phyloP scores from a whole-genome alignment of 2,797 vertebrate genomes.

The Acrocephalus scirpaceus region DNA sequence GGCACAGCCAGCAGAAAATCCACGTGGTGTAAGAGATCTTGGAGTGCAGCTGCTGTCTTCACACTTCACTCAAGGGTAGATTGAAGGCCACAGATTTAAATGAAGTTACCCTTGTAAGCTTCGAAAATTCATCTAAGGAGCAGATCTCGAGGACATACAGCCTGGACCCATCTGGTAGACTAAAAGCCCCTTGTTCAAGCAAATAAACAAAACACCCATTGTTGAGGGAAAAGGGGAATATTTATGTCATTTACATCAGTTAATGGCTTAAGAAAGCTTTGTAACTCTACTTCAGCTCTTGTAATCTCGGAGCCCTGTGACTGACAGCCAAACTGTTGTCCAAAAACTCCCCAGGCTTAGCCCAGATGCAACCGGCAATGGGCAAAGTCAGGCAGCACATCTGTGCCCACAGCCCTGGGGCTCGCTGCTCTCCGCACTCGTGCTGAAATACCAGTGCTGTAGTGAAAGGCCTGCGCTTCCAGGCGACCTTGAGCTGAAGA shows the following conservation, averaged over 20 bases:
- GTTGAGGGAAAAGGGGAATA: background rate
- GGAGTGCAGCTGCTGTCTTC: constrained; percentile 17
- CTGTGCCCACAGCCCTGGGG: background rate
- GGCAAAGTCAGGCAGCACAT: background rate
- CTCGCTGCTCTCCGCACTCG: background rate
- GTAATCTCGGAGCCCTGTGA: background rate
- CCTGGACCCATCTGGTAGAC: background rate
- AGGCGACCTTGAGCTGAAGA: constrained; percentile 25
- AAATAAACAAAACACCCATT: background rate
- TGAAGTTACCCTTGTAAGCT: background rate
- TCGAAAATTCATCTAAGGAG: background rate
- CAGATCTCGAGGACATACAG: background rate
- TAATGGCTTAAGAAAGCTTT: background rate
- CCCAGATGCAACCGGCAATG: accelerated
- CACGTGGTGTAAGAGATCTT: background rate
- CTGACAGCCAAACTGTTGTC: background rate
- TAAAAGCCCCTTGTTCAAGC: background rate
- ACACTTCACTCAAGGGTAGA: constrained; percentile 3
- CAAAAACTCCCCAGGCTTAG: background rate
- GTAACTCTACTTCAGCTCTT: background rate
- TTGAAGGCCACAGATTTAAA: constrained; percentile 1
- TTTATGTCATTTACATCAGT: background rate
- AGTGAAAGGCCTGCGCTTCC: background rate
- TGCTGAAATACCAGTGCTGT: background rate
- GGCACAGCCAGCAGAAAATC: background rate